A percentile compares a stretch with the other conserved stretches of the same genome.
These are phyloP conservation scores for Muscina levida DNA, from an alignment of 2,888 invertebrate species.

Conservation along the genomic window DNA sequence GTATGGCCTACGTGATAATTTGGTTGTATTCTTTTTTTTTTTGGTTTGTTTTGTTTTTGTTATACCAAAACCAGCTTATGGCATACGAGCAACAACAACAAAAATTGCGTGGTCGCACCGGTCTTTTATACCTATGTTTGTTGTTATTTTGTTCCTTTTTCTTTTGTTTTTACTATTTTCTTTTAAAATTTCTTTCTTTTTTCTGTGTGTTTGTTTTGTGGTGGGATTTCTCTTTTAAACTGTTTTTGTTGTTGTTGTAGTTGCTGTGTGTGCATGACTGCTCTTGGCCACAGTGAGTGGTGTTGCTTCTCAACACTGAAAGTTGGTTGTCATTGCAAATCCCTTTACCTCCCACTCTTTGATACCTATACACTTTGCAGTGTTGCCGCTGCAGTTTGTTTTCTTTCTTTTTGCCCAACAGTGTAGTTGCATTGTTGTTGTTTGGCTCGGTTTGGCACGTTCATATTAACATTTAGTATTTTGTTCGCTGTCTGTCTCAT, in stretches of 20 bases:
- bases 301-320: conserved; percentile 26
- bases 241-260: too few relatives aligned
- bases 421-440: conserved; percentile 13
- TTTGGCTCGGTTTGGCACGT: not conserved
- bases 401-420: not conserved
- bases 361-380: conserved; percentile 53
- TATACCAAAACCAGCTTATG: not conserved
- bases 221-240: not conserved
- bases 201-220: not conserved
- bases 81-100: conserved; percentile 33
- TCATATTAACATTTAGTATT: not conserved
- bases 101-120: conserved; percentile 74
- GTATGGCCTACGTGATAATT: conserved; percentile 75
- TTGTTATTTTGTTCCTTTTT: conserved; percentile 49
- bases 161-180: conserved; percentile 9
- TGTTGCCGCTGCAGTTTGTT: conserved; percentile 70
- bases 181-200: too few relatives aligned
- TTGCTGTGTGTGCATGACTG: not conserved
- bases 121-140: conserved; percentile 70
- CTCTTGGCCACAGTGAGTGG: not conserved
- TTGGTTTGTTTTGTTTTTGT: conserved; percentile 18
- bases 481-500: not conserved
- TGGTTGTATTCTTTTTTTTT: conserved; percentile 62
- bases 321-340: not conserved
- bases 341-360: not conserved